These are phyloP conservation scores for Galago senegalensis DNA, from an alignment of 2,797 vertebrate species.

Conservation along the genomic window DNA sequence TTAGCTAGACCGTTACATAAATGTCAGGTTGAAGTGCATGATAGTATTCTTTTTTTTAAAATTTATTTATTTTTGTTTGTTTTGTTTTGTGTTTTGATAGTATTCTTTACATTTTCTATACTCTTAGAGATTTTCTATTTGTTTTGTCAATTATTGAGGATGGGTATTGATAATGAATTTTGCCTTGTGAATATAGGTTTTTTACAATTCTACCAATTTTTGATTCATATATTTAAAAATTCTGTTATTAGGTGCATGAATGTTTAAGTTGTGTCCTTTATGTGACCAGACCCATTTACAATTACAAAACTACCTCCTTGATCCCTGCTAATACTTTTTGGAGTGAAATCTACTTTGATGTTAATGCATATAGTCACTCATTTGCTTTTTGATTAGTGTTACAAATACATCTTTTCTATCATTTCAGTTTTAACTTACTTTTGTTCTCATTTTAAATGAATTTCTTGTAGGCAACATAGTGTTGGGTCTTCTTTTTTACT, in stretches of 20 bases:
- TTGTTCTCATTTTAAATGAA: conserved; percentile 33
- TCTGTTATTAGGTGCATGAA: conserved; percentile 22
- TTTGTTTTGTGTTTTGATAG: too few relatives aligned
- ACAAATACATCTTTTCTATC: conserved; percentile 49
- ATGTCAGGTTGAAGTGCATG: background rate
- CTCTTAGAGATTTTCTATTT: background rate
- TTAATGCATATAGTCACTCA: conserved; percentile 39
- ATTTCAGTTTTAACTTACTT: conserved; percentile 68
- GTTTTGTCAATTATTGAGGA: background rate
- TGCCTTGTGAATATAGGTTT: conserved; percentile 42
- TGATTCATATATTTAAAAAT: background rate
- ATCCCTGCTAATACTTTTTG: conserved; percentile 51
- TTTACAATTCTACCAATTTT: background rate
- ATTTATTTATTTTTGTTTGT: too few relatives aligned
- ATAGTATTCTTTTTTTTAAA: background rate
- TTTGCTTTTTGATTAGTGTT: conserved; percentile 68
- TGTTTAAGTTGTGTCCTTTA: conserved; percentile 53
- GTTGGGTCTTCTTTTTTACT: conserved; percentile 34
- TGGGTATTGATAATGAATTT: conserved; percentile 7
- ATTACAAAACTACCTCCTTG: conserved; percentile 30
- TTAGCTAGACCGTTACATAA: background rate
- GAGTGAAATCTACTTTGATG: conserved; percentile 43
- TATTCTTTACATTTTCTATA: background rate
- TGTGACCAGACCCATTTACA: conserved; percentile 46
- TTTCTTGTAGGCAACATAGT: conserved; percentile 29